phyloP scores from a whole-genome alignment of 2,113 vertebrate species.

The Mormyrus iriodes region DNA sequence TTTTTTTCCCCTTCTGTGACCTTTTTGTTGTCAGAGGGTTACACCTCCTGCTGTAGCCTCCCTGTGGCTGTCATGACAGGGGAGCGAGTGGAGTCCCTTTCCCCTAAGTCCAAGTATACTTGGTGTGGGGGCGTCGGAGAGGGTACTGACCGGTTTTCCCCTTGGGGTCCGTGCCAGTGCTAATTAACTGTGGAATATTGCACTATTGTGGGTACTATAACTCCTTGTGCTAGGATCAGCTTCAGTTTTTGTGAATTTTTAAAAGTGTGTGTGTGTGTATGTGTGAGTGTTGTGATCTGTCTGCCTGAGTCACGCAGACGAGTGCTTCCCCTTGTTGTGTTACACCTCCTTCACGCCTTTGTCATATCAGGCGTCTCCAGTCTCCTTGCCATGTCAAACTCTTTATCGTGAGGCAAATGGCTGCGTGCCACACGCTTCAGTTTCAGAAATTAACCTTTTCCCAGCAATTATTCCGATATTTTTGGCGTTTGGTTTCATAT shows the following conservation, averaged over 20 bases:
- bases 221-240: not conserved
- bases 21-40: not conserved
- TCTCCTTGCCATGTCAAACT: not conserved
- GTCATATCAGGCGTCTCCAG: not conserved
- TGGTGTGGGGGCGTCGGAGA: not conserved
- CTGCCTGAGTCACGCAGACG: not conserved
- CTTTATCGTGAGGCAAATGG: not conserved
- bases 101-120: not conserved
- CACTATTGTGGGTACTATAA: not conserved
- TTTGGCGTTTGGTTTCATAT: constrained; percentile 7
- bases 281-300: not conserved
- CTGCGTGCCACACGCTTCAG: not conserved
- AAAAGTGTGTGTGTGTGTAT: not conserved
- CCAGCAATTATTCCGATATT: not conserved
- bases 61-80: not conserved
- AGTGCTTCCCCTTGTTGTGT: not conserved
- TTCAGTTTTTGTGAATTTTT: not conserved
- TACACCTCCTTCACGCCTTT: not conserved
- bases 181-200: not conserved
- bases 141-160: not conserved
- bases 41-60: not conserved
- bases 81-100: not conserved
- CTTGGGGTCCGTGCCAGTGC: not conserved
- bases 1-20: not conserved
- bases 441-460: constrained; percentile 15